Base-by-base conservation (phyloP, 1,140 invertebrate genomes). In the Bombyx mori region DNA sequence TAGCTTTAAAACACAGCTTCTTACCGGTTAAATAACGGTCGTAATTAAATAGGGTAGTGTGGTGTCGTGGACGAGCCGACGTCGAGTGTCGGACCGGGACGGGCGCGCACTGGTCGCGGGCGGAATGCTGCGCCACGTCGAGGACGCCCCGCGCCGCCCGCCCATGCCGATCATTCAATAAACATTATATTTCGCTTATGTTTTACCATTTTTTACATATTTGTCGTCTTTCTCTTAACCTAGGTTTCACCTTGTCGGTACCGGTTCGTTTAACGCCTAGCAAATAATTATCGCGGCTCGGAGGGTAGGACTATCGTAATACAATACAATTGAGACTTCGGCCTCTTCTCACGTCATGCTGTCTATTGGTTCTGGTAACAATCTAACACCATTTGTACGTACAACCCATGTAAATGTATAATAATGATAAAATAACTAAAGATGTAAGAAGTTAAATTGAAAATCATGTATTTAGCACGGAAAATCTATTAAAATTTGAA, bases 1-100 rank as follows among this genome's bases (percentile, higher is more conserved):
- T 63, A 61, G 50, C 43, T 50, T 57, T 56, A 53, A 54, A 68
- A 68, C 73, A 81, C 75, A 60, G 47, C 70, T 54, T 75, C 87
- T 89, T 89, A 89, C 88, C 86, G 82, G 79, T 81, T 77, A 72
- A 73, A 82, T 81, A 81, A 67, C 80, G 75, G 77, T 85, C 80
- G 80, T 80, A 69, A 76, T 72, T 70, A 63, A 67, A 72, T 76
- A 72, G 75, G 69, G 75, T 71, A 71, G 77, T 84, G 73, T 83
- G 69, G 71, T 77, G 69, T 80, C 73, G 79, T 77, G 71, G 82
- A 83, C 81, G 83, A 86, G 83, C 83, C 83, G 83, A 86, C 83
- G 83, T 86, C 75, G 83, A 86, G 83, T 86, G 83, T 86, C 83
- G 83, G 80, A 78, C 79, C 81, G 54, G 81, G 80, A 75, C 77